Evolutionary conservation across 2,113 vertebrate genomes (phyloP), one percentile per base, ranked within the genome.

Genomic region (Cryptotis parvus): DNA sequence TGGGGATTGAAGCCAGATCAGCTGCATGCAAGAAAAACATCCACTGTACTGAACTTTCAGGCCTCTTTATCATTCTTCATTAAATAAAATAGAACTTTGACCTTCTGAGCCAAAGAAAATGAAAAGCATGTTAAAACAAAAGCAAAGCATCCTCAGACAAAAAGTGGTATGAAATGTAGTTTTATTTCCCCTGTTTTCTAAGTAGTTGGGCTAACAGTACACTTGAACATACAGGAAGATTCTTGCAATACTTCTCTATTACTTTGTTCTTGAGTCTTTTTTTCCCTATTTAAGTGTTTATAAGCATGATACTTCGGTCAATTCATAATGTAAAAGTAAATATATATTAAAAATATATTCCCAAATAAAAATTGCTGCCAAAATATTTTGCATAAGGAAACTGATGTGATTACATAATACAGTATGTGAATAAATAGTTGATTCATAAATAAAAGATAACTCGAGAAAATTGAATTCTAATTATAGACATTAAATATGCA

Each of bases 201-300:
- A 76, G 6, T 22, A 1, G 3, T 63, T 70, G 18, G n/a, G 26
- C 26, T 6, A 66, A 9, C 6, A 20, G 26, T 61, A n/a, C 31
- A 43, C 55, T 12, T 27, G 14, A 18, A 10, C 41, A 9, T 74
- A 39, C 26, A 33, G 8, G 7, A 77, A 11, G 20, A 72, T 27
- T 5, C 27, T 3, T 10, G 43, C 26, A 0, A 37, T 27, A 1
- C 29, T 31, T 24, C 35, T 2, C 5, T 37, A 3, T 31, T 6
- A 58, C 31, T 82, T 6, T 45, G 27, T 49, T 39, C 52, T 0
- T 73, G 58, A 74, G 14, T 55, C 15, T 41, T 8, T 86, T 58
- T 41, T 9, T 39, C 43, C 43, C 22, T 35, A 35, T 41, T 8
- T 10, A 3, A 61, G 35, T 15, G 33, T 74, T 55, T 35, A 68